These are phyloP conservation scores for Neotoma lepida DNA, from an alignment of 2,113 vertebrate species.

Conservation along the genomic window DNA sequence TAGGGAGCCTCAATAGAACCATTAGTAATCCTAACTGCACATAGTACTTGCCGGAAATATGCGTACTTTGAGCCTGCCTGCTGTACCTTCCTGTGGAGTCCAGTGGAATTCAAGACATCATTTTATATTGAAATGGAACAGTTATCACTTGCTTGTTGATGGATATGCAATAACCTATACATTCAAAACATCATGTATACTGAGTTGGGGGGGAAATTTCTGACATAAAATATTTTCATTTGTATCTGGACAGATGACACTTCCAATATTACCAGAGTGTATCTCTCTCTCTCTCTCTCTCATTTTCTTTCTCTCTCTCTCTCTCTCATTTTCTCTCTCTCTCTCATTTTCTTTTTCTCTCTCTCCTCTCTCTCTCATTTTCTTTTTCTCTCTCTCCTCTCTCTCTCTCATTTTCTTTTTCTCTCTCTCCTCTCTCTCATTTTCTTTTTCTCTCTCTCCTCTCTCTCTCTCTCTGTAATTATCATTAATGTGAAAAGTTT, in stretches of 20 bases:
- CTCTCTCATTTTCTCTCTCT: fast-evolving
- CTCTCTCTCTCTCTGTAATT: background rate
- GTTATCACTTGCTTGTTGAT: background rate
- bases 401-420: background rate
- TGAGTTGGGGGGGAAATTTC: background rate
- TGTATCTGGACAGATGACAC: background rate
- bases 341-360: background rate
- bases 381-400: background rate
- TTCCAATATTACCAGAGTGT: background rate
- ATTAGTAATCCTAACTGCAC: background rate
- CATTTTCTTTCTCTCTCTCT: background rate
- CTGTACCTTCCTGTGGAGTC: background rate
- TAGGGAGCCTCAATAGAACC: background rate
- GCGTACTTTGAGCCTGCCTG: background rate
- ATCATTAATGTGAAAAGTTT: background rate
- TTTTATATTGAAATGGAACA: background rate
- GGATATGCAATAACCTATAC: background rate
- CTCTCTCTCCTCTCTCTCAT: no score
- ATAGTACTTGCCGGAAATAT: background rate
- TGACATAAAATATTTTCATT: background rate
- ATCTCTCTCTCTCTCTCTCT: background rate
- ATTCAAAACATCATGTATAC: background rate
- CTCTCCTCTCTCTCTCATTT: fast-evolving
- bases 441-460: background rate
- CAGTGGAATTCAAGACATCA: background rate